A percentile compares a stretch with the other conserved stretches of the same genome.
phyloP scores from a whole-genome alignment of 2,113 vertebrate genomes.

The Cepphus grylle region DNA sequence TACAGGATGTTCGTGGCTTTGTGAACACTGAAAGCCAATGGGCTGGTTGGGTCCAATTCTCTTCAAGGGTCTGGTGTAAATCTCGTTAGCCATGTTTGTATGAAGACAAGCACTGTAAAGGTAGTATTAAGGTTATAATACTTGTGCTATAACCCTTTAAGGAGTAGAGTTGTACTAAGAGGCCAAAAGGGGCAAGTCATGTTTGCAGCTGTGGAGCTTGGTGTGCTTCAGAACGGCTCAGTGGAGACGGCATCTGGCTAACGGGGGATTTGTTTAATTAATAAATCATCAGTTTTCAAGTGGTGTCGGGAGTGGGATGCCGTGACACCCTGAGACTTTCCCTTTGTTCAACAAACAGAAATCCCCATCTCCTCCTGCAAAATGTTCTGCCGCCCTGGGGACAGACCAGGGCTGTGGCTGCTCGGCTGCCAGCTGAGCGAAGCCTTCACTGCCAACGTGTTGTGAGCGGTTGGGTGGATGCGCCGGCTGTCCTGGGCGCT shows the following conservation, averaged over 20 bases:
- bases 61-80: neutral
- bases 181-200: neutral
- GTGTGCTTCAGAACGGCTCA: rapidly evolving
- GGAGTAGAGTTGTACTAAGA: neutral
- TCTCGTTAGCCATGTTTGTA: neutral
- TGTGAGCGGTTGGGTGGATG: neutral
- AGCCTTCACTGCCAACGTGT: neutral
- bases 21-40: neutral
- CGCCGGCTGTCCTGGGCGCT: neutral
- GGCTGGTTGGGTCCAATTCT: neutral
- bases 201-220: neutral
- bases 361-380: neutral
- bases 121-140: neutral
- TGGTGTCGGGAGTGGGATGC: neutral
- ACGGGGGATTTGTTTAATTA: neutral
- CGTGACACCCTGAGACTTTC: neutral
- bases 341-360: neutral
- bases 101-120: neutral
- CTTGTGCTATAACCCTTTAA: neutral
- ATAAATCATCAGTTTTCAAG: neutral
- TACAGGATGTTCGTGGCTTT: neutral
- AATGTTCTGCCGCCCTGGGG: neutral
- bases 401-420: neutral
- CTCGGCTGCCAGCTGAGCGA: neutral
- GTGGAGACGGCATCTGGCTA: neutral